These are phyloP conservation scores for Pygoscelis antarcticus DNA, from an alignment of 2,113 vertebrate genomes.

Conservation along the genomic window DNA sequence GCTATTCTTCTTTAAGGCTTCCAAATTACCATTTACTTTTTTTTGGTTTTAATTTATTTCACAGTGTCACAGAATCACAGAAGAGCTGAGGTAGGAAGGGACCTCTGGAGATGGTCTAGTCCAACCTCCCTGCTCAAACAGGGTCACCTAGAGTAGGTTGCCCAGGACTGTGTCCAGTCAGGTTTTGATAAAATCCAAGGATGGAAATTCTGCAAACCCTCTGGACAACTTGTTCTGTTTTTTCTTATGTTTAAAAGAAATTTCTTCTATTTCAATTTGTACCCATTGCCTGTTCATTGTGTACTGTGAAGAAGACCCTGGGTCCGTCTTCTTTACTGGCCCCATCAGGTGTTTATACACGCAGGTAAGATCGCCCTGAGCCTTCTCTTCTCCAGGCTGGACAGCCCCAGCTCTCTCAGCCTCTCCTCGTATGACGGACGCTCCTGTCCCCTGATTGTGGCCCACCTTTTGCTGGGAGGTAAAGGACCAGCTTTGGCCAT, in stretches of 20 bases:
- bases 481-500: not conserved
- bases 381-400: not conserved
- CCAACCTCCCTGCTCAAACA: not conserved
- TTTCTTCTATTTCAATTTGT: not conserved
- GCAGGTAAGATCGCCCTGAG: not conserved
- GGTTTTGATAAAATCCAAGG: not conserved
- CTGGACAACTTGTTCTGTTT: not conserved
- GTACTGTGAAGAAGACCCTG: not conserved
- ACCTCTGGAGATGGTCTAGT: not conserved
- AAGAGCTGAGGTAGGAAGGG: not conserved
- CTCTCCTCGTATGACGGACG: accelerated
- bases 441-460: not conserved
- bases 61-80: not conserved
- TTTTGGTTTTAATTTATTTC: not conserved
- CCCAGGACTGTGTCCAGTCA: not conserved
- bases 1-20: not conserved
- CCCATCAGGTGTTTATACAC: not conserved
- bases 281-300: not conserved
- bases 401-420: not conserved
- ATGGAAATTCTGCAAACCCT: not conserved
- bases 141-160: not conserved
- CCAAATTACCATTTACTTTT: not conserved
- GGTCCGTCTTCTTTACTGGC: not conserved
- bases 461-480: not conserved
- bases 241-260: not conserved